A percentile compares a stretch with the other conserved stretches of the same genome.
phyloP scores from a whole-genome alignment of 2,797 vertebrate species.

The Pipistrellus kuhlii region DNA sequence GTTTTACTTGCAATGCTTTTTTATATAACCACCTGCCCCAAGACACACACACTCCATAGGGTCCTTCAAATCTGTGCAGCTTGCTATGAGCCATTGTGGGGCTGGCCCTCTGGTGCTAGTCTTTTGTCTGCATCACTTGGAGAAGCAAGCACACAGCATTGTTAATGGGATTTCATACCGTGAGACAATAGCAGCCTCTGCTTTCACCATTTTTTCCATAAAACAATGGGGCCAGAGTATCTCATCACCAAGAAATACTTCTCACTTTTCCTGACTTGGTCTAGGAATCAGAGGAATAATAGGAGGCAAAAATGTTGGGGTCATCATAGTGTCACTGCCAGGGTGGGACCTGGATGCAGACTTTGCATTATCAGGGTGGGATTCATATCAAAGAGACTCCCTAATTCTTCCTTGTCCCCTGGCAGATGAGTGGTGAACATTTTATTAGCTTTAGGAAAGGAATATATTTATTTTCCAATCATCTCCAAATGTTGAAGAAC shows the following conservation, averaged over 20 bases:
- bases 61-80: background rate
- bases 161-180: background rate
- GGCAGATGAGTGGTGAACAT: background rate
- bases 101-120: background rate
- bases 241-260: background rate
- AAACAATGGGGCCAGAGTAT: background rate
- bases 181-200: background rate
- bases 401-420: background rate
- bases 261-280: background rate
- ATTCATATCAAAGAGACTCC: background rate
- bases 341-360: background rate
- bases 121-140: background rate
- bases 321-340: background rate
- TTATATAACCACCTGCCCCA: background rate
- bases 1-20: background rate
- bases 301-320: background rate
- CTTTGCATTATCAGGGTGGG: background rate
- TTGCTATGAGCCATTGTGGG: background rate
- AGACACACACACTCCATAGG: background rate
- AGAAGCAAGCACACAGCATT: background rate
- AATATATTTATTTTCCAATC: background rate
- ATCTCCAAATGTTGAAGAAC: background rate
- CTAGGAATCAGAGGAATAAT: background rate
- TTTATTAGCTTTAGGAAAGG: background rate
- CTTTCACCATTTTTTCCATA: background rate